Evolutionary conservation across 2,797 vertebrate species (phyloP), one percentile per base, ranked within the genome.

Genomic region (Trachurus trachurus): DNA sequence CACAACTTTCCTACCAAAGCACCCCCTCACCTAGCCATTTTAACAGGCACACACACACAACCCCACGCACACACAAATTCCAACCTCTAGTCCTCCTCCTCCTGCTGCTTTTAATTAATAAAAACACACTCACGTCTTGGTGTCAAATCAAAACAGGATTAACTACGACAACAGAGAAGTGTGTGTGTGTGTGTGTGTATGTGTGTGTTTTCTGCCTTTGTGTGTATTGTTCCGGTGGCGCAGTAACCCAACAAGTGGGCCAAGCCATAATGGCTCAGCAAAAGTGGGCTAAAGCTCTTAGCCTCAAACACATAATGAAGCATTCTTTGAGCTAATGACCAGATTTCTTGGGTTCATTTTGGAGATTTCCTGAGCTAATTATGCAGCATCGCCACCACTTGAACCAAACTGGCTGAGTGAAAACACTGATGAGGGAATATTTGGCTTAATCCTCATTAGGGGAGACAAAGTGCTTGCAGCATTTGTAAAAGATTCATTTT

Each of bases 121-220:
- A 84, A 87, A 89, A 91, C 84, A 88, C 76, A 71, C 75, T 67
- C 58, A 61, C 17, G 5, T 42, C 57, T 67, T 47, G 34, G 56
- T 69, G 80, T 81, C 87, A 82, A 87, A 89, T 89, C 78, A 89
- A 88, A 91, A 91, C 84, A 85, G 80, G 89, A 92, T 91, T 92
- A 90, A 72, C 82, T 59, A 71, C 54, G 45, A 10, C 63, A 60
- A 60, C 59, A 77, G 29, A 19, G 49, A 29, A 9, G 57, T 45
- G 65, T 58, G 65, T 62, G 70, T 49, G 56, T n/a, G 11, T 40
- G 39, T 59, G 47, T 76, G 52, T 78, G 69, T 58, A 44, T 67
- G 63, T 57, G 47, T 47, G 26, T 62, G 60, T 8, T 17, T 49
- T 17, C 2, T 60, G 42, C 50, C 22, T 45, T 58, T 45, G 66